phyloP scores from a whole-genome alignment of 2,888 invertebrate genomes.

The Lasioglossum villosulum region DNA sequence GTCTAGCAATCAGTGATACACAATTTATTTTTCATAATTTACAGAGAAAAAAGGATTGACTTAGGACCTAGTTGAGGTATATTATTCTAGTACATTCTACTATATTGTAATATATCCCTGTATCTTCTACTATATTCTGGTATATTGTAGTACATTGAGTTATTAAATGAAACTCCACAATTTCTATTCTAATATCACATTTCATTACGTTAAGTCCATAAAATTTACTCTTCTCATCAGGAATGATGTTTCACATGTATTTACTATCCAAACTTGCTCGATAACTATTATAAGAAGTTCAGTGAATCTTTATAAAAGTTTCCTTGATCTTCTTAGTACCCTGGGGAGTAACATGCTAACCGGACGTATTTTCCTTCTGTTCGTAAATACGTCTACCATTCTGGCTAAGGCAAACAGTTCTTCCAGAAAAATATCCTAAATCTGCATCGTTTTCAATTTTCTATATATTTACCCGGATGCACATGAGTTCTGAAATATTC shows the following conservation, averaged over 20 bases:
- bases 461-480: conserved; percentile 10
- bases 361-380: not conserved
- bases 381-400: conserved; percentile 10
- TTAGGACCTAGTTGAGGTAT: too few species aligned
- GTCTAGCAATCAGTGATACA: too few species aligned
- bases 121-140: too few species aligned
- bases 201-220: not conserved
- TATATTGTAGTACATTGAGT: too few species aligned
- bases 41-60: too few species aligned
- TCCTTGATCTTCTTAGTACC: not conserved
- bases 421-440: not conserved
- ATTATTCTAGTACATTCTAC: too few species aligned
- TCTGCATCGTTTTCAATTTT: conserved; percentile 27
- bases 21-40: too few species aligned
- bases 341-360: not conserved
- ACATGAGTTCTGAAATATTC: conserved; percentile 25
- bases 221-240: not conserved
- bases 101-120: too few species aligned
- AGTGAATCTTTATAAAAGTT: not conserved
- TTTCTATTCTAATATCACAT: not conserved
- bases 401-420: not conserved
- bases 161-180: not conserved
- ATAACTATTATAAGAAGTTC: not conserved
- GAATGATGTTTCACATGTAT: too few species aligned
- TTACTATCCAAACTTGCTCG: not conserved